A percentile compares a stretch with the other conserved stretches of the same genome.
Conservation (phyloP, 64 coral and sea anemone species). For the Pocillopora damicornis region DNA sequence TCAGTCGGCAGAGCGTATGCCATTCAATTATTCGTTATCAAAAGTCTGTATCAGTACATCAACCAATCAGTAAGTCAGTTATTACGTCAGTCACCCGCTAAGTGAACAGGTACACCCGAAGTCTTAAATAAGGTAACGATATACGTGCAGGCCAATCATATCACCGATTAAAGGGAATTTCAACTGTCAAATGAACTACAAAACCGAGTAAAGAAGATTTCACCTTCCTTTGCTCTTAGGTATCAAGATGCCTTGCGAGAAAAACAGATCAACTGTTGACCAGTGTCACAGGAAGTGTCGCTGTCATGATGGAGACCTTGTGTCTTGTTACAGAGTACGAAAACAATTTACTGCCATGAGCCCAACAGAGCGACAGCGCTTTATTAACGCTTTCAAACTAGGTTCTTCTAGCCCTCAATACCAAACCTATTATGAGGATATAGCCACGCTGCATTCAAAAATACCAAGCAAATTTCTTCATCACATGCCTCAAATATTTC, state of each 20-base stretch:
- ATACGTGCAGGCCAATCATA: too few species aligned
- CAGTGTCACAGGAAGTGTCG: conserved; percentile 30
- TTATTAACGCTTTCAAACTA: conserved; percentile 43
- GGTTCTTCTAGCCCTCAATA: conserved; percentile 42
- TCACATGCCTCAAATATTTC: conserved; percentile 67
- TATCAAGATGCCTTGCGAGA: neutral
- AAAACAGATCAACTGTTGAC: neutral
- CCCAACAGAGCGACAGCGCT: conserved; percentile 42
- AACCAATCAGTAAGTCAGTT: too few species aligned
- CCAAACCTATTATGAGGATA: conserved; percentile 36
- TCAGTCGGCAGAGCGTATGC: too few species aligned
- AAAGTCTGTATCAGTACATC: too few species aligned
- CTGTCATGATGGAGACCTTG: conserved; percentile 12
- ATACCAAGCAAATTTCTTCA: conserved; percentile 52
- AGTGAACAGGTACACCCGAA: too few species aligned
- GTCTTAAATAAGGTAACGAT: too few species aligned
- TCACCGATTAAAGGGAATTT: too few species aligned
- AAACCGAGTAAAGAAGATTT: too few species aligned
- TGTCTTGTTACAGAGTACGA: conserved; percentile 32
- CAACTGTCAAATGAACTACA: too few species aligned
- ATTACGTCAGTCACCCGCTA: too few species aligned
- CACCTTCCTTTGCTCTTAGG: neutral
- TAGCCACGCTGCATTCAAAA: conserved; percentile 28
- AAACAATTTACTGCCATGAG: conserved; percentile 65
- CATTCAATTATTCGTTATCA: too few species aligned